Evolutionary conservation across 1,140 invertebrate species (phyloP).

Genomic region (Drosophila pruinosa): DNA sequence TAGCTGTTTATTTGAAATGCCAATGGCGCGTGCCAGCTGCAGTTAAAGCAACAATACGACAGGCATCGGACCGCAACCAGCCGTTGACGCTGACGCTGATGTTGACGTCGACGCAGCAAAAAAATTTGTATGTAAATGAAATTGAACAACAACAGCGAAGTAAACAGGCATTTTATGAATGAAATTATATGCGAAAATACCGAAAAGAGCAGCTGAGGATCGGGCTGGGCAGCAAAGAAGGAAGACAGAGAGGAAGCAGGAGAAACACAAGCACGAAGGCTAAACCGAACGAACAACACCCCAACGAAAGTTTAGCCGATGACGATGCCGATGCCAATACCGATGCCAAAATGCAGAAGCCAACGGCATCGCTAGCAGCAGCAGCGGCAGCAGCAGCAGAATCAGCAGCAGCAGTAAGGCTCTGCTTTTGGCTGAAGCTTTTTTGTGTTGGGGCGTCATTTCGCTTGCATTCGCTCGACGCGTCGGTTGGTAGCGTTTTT

Average conservation of each 20-base stretch:
- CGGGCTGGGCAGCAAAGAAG: constrained; percentile 1
- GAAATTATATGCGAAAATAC: constrained; percentile 64
- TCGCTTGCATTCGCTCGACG: constrained; percentile 72
- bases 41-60: constrained; percentile 18
- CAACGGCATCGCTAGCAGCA: constrained; percentile 29
- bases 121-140: constrained; percentile 41
- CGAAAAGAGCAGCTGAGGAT: constrained; percentile 20
- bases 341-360: constrained; percentile 8
- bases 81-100: background rate
- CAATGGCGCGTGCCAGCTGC: constrained; percentile 41
- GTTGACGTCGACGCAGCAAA: no score
- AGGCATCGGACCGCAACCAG: constrained; percentile 13
- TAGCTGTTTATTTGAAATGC: constrained; percentile 35
- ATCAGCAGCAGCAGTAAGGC: constrained; percentile 28
- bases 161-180: constrained; percentile 66
- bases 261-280: constrained; percentile 17
- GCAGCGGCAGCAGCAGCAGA: background rate
- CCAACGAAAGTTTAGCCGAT: background rate
- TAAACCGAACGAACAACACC: constrained; percentile 11
- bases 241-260: background rate
- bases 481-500: constrained; percentile 68
- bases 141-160: constrained; percentile 27
- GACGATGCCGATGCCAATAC: background rate
- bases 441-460: constrained; percentile 56
- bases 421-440: constrained; percentile 30